Evolutionary conservation across 2,113 vertebrate genomes (phyloP), one percentile per base, ranked within the genome.

Genomic region (Malaclemys terrapin): DNA sequence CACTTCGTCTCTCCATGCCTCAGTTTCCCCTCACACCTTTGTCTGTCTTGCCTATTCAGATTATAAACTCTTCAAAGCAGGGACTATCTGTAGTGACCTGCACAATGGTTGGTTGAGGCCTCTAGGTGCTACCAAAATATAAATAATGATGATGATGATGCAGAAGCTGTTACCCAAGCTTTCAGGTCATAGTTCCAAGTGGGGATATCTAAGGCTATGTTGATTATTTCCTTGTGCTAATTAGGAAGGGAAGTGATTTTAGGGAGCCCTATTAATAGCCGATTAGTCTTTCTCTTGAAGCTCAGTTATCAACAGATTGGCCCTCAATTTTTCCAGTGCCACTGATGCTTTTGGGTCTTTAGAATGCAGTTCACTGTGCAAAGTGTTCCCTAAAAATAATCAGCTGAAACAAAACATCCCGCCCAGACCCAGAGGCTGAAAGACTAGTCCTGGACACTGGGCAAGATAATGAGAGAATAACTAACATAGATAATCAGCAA

Each of bases 401-500:
- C 90, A 8, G 20, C 87, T 89, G 90, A 97, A 96, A 91, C 80
- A 96, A 72, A 94, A 86, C 12, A 83, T 19, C 52, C 49, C 91
- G 31, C 45, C 29, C 22, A 81, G 90, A 75, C 82, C 82, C 56
- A 89, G 94, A 96, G 31, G 69, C 85, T 95, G 94, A 65, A 92
- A 79, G 94, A 5, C 54, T 91, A 88, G 49, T 88, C 78, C 80
- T 87, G 85, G 87, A 91, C 89, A 94, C 79, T 82, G 82, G 79
- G 83, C 6, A 87, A 98, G 98, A 97, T 97, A 96, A 95, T 84
- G 85, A 91, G 79, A 89, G 90, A 97, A 96, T 95, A 95, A 98
- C 97, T 97, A 98, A 98, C 98, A 98, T 96, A 98, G 95, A 96
- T 98, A 98, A 97, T 98, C 96, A 93, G 98, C 93, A 97, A 98